phyloP scores from a whole-genome alignment of 2,797 vertebrate species.

The Chaetodon trifasciatus region DNA sequence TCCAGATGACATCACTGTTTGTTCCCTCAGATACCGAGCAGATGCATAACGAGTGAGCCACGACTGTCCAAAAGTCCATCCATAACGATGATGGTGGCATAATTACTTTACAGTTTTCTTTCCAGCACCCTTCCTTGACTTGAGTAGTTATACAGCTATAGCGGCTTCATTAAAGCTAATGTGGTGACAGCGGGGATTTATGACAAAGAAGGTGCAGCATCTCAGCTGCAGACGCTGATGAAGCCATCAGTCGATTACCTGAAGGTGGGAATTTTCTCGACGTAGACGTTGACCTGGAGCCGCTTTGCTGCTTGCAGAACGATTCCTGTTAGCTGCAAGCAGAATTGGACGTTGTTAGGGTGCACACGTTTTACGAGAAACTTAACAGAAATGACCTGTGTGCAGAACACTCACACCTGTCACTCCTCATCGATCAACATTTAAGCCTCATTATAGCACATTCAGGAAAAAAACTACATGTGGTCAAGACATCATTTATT shows the following conservation, averaged over 20 bases:
- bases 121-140: constrained; percentile 8
- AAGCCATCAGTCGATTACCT: constrained; percentile 81
- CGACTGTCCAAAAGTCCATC: constrained; percentile 68
- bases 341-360: neutral
- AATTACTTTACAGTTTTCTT: constrained; percentile 37
- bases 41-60: constrained; percentile 33
- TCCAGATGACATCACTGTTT: constrained; percentile 1
- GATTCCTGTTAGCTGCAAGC: constrained; percentile 91
- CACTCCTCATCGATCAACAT: neutral
- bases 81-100: constrained; percentile 68
- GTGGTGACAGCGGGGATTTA: neutral
- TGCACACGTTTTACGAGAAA: neutral
- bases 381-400: neutral
- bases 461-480: neutral
- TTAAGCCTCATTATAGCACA: neutral
- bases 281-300: constrained; percentile 91
- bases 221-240: neutral
- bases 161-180: constrained; percentile 2
- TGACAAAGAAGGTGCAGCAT: neutral
- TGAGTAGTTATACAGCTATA: neutral
- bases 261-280: constrained; percentile 87
- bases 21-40: constrained; percentile 6
- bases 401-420: neutral
- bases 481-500: neutral
- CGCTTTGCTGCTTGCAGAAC: constrained; percentile 91